phyloP scores from a whole-genome alignment of 2,797 vertebrate genomes.

The Mormyrops attenuatus region DNA sequence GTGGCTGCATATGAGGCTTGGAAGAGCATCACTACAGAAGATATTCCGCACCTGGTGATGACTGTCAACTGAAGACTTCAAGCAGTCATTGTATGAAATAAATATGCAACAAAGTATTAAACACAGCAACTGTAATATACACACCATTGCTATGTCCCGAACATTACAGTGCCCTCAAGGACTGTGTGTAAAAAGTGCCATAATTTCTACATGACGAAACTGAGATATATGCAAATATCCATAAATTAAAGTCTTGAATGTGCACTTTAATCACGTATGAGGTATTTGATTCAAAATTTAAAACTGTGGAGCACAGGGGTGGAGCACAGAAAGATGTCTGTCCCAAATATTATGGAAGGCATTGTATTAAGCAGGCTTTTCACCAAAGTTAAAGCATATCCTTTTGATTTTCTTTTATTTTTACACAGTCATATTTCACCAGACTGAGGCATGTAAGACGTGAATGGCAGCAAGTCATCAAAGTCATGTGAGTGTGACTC shows the following conservation, averaged over 20 bases:
- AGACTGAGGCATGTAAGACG: neutral
- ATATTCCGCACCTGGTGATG: neutral
- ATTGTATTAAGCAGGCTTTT: neutral
- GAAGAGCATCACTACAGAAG: neutral
- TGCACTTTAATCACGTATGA: neutral
- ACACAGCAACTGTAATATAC: neutral
- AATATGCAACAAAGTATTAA: neutral
- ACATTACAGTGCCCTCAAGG: neutral
- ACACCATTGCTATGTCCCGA: neutral
- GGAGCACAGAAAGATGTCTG: neutral
- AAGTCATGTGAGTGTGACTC: neutral
- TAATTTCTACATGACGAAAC: neutral
- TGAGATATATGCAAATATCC: neutral
- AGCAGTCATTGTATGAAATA: neutral
- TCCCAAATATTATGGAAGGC: neutral
- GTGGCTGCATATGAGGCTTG: neutral
- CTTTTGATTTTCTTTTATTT: neutral
- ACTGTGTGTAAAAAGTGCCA: neutral
- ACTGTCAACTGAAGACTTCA: neutral
- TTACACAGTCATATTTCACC: neutral
- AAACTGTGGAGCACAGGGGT: neutral
- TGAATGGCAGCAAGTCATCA: neutral
- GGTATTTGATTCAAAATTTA: neutral
- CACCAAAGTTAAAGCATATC: neutral
- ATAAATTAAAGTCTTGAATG: neutral